Evolutionary conservation across 30 jellyfish, hydroid and myxozoan species (phyloP).

Genomic region (Hydractinia echinata): DNA sequence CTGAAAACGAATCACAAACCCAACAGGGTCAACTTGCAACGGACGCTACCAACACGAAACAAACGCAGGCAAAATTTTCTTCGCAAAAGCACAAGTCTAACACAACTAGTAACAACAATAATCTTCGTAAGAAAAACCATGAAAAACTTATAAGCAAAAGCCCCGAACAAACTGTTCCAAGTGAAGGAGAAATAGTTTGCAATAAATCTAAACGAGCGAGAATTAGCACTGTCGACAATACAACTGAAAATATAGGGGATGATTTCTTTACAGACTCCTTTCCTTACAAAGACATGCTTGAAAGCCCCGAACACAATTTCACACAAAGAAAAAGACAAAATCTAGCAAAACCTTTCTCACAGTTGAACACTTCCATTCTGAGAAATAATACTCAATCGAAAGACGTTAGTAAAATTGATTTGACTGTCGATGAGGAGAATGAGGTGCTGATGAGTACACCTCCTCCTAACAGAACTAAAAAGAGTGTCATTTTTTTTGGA

Average conservation of each 20-base stretch:
- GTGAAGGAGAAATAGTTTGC: background rate
- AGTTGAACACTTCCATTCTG: background rate
- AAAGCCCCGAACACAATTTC: background rate
- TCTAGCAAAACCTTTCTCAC: no score
- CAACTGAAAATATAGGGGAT: background rate
- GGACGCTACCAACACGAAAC: background rate
- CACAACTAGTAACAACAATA: background rate
- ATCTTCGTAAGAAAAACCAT: background rate
- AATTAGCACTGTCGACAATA: background rate
- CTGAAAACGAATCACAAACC: conserved; percentile 43
- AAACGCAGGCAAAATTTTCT: background rate
- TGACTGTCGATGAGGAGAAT: background rate
- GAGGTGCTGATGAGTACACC: background rate
- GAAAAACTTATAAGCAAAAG: background rate
- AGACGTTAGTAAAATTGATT: background rate
- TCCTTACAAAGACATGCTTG: background rate
- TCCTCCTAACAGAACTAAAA: background rate
- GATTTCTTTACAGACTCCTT: conserved; percentile 12
- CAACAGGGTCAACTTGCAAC: background rate
- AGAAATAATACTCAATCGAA: background rate
- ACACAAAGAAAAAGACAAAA: background rate
- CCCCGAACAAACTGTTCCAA: conserved; percentile 3
- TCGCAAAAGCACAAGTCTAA: background rate
- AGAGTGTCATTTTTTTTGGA: conserved; percentile 4
- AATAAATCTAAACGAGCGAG: background rate